Percentiles rank a stretch among this genome's conserved stretches.
These are phyloP conservation scores for Dolichoris vasculosae DNA, from an alignment of 1,140 invertebrate species.

Conservation along the genomic window DNA sequence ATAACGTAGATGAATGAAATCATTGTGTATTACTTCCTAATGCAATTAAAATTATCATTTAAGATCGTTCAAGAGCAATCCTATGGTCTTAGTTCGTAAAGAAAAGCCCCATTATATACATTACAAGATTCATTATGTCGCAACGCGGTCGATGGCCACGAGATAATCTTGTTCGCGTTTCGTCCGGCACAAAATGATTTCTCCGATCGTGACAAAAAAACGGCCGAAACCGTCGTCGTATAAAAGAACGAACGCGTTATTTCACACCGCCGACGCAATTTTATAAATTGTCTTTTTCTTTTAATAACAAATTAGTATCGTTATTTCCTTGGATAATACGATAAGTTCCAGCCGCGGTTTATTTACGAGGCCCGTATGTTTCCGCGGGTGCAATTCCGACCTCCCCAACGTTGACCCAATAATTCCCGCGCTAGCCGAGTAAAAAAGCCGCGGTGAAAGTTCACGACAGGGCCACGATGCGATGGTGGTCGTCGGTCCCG, in stretches of 20 bases:
- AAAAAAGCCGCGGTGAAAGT: constrained; percentile 60
- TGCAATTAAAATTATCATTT: constrained; percentile 1
- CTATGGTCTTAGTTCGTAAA: not conserved
- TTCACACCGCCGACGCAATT: not conserved
- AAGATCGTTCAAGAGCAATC: not conserved
- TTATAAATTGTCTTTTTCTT: no score
- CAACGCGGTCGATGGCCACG: not conserved
- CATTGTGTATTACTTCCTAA: not conserved
- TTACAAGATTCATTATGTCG: not conserved
- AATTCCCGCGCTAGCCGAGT: not conserved
- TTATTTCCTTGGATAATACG: not conserved
- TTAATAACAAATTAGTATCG: not conserved
- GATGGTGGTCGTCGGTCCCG: not conserved
- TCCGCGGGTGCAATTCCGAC: not conserved
- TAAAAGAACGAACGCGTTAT: not conserved
- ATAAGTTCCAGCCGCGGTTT: not conserved
- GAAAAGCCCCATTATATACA: not conserved
- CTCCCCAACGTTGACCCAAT: constrained; percentile 24
- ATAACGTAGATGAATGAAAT: not conserved
- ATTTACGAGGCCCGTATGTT: not conserved
- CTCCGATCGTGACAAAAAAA: not conserved
- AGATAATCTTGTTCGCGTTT: not conserved
- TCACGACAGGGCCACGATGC: constrained; percentile 32
- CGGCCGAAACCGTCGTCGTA: not conserved
- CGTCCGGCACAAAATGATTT: not conserved